phyloP scores from a whole-genome alignment of 2,113 vertebrate genomes.

The Melanocharis versteri region DNA sequence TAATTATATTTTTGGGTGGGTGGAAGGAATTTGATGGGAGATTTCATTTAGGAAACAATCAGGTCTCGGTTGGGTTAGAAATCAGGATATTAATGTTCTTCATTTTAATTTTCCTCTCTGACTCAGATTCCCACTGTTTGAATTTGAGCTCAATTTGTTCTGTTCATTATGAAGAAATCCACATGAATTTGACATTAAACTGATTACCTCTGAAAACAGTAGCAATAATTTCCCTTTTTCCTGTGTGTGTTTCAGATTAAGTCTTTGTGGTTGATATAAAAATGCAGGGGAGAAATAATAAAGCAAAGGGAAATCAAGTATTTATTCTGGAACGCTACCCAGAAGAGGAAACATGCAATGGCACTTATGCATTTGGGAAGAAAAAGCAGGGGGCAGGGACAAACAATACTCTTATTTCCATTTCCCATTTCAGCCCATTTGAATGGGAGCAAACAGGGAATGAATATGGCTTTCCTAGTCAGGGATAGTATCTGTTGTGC shows the following conservation, averaged over 20 bases:
- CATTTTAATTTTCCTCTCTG: slow-evolving; percentile 61
- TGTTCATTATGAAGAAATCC: slow-evolving; percentile 66
- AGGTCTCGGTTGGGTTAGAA: slow-evolving; percentile 30
- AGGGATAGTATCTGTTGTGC: neutral
- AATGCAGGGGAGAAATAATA: slow-evolving; percentile 42
- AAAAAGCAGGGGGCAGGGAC: neutral
- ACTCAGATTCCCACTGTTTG: slow-evolving; percentile 56
- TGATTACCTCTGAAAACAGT: slow-evolving; percentile 58
- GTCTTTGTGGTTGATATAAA: slow-evolving; percentile 47
- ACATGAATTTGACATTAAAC: slow-evolving; percentile 62
- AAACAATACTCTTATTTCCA: neutral
- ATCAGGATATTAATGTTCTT: slow-evolving; percentile 50
- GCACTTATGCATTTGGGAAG: neutral
- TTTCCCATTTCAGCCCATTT: neutral
- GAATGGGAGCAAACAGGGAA: neutral
- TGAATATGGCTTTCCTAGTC: neutral
- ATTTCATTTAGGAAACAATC: slow-evolving; percentile 60
- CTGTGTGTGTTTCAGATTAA: slow-evolving; percentile 59
- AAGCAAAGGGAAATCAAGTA: slow-evolving; percentile 12
- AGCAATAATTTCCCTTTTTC: slow-evolving; percentile 38
- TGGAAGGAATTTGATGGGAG: slow-evolving; percentile 30
- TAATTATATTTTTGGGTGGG: slow-evolving; percentile 55
- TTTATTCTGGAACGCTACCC: neutral
- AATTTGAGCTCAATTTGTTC: slow-evolving; percentile 56
- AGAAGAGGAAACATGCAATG: neutral